These are phyloP conservation scores for Hippocampus zosterae DNA, from an alignment of 2,113 vertebrate species.

Conservation along the genomic window DNA sequence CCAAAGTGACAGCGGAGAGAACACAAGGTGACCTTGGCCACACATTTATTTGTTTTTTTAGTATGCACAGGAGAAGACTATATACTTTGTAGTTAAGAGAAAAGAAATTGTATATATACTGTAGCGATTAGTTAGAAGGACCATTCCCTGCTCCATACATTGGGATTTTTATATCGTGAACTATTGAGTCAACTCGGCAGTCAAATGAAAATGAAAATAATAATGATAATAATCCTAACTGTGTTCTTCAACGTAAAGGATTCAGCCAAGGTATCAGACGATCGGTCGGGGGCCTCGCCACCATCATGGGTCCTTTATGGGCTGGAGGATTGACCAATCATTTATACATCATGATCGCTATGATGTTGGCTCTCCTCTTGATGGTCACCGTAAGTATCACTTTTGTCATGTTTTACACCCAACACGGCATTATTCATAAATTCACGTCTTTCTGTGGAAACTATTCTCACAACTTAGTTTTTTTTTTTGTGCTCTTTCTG, in stretches of 20 bases:
- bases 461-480: no score
- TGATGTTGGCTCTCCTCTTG: constrained; percentile 78
- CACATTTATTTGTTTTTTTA: not conserved
- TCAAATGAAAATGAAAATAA: not conserved
- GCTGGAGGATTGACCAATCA: constrained; percentile 76
- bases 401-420: not conserved
- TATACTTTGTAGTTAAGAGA: not conserved
- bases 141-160: no score
- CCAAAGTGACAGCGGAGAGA: constrained; percentile 80
- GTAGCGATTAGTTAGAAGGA: not conserved
- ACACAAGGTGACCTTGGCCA: constrained; percentile 71
- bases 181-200: not conserved
- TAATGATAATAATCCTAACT: not conserved
- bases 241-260: constrained; percentile 47
- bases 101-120: constrained; percentile 2
- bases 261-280: constrained; percentile 80
- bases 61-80: no score
- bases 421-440: no score
- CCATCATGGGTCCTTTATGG: constrained; percentile 81
- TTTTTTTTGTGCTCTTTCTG: no score
- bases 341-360: constrained; percentile 77
- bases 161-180: not conserved
- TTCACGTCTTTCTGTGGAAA: no score
- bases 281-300: constrained; percentile 79
- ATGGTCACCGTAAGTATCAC: constrained; percentile 72